Percentiles rank a stretch among this genome's conserved stretches.
Evolutionary conservation across 1,140 invertebrate genomes (phyloP).

Genomic region (Cydia splendana): DNA sequence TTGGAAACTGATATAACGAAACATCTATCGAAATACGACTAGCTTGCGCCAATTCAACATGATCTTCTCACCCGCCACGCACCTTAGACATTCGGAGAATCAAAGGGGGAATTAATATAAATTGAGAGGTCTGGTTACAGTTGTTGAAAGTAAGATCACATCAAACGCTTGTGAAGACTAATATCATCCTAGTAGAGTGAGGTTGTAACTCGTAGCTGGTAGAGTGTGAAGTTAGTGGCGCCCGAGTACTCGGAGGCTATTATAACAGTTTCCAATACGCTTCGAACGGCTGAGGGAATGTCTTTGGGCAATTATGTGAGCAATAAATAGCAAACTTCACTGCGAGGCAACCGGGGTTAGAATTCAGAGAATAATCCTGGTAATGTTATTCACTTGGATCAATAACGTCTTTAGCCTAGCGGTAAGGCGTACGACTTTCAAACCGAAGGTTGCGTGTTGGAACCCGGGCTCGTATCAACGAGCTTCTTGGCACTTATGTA

Average conservation of each 20-base stretch:
- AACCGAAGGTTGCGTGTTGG: too few species aligned
- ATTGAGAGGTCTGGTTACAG: not conserved
- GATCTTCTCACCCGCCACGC: not conserved
- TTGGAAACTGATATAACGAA: constrained; percentile 41
- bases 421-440: too few species aligned
- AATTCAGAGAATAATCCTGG: not conserved
- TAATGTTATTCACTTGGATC: not conserved
- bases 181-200: constrained; percentile 9
- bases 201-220: constrained; percentile 13
- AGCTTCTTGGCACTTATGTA: too few species aligned
- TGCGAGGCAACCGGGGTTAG: not conserved
- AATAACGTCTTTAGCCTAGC: too few species aligned
- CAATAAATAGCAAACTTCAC: constrained; percentile 27
- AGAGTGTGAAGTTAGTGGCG: constrained; percentile 24
- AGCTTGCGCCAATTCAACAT: not conserved
- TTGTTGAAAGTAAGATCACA: not conserved
- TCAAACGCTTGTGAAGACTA: constrained; percentile 26
- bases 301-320: constrained; percentile 23
- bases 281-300: constrained; percentile 3
- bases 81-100: not conserved
- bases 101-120: not conserved
- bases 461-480: too few species aligned
- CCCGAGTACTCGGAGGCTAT: constrained; percentile 13
- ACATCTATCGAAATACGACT: constrained; percentile 34
- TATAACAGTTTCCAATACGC: constrained; percentile 32